phyloP scores from a whole-genome alignment of 2,113 vertebrate species.

The Tetrax tetrax region DNA sequence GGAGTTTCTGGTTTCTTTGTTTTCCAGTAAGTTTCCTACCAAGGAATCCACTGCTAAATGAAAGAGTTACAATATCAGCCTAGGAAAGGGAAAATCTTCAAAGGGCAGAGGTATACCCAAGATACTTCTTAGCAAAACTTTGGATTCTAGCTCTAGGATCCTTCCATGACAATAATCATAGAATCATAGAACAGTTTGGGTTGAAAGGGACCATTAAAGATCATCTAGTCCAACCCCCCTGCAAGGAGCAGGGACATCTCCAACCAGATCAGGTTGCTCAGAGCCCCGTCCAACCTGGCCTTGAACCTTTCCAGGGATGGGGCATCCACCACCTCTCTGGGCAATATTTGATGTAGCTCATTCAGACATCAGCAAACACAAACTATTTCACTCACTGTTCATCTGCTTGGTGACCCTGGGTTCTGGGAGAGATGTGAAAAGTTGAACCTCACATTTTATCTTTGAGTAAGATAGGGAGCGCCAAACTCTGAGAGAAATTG shows the following conservation, averaged over 20 bases:
- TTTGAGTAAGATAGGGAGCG: not conserved
- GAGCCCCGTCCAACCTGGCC: too few species aligned
- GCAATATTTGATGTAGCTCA: not conserved
- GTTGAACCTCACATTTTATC: not conserved
- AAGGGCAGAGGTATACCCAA: not conserved
- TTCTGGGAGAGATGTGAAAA: not conserved
- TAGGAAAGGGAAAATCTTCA: not conserved
- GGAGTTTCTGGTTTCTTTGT: not conserved
- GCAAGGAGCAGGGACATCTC: too few species aligned
- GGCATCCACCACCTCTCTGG: too few species aligned
- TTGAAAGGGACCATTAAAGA: too few species aligned
- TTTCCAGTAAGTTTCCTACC: not conserved
- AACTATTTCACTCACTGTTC: not conserved
- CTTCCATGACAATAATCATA: not conserved
- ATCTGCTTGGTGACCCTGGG: not conserved
- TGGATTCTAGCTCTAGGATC: not conserved
- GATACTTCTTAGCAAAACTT: not conserved
- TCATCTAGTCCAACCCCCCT: too few species aligned
- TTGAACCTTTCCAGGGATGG: too few species aligned
- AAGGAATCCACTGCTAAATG: not conserved
- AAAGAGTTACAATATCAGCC: not conserved
- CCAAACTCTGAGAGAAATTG: not conserved
- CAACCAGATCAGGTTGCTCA: too few species aligned
- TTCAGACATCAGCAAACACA: not conserved
- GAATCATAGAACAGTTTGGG: too few species aligned